Evolutionary conservation across 2,888 invertebrate species (phyloP).

Genomic region (Agrochola circellaris): DNA sequence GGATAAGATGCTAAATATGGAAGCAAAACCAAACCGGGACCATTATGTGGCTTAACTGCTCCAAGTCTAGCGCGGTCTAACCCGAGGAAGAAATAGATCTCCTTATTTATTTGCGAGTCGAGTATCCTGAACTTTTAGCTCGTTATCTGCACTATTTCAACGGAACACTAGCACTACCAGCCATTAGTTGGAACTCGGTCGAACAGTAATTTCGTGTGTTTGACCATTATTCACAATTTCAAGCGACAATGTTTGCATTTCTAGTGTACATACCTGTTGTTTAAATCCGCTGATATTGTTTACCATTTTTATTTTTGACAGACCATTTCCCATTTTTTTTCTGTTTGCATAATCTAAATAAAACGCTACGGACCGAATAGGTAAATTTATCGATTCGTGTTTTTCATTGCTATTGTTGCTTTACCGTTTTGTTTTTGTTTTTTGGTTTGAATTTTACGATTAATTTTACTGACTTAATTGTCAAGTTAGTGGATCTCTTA

Average conservation of each 20-base stretch:
- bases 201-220: conserved; percentile 59
- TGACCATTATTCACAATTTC: conserved; percentile 53
- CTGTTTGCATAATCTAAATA: conserved; percentile 54
- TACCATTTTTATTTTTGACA: conserved; percentile 52
- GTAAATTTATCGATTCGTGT: conserved; percentile 37
- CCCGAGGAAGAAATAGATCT: conserved; percentile 52
- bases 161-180: conserved; percentile 8
- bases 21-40: conserved; percentile 36
- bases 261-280: conserved; percentile 52
- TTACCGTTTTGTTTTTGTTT: neutral
- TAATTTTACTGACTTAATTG: neutral
- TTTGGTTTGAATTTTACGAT: neutral
- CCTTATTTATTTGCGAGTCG: conserved; percentile 59
- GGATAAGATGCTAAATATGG: conserved; percentile 46
- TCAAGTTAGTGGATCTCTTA: neutral
- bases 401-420: neutral
- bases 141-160: conserved; percentile 59
- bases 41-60: conserved; percentile 57
- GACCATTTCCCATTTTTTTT: conserved; percentile 43
- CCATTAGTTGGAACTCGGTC: conserved; percentile 51
- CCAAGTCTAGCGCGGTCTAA: conserved; percentile 45
- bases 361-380: conserved; percentile 26
- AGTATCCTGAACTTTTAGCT: conserved; percentile 55
- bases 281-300: conserved; percentile 46
- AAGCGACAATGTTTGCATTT: conserved; percentile 44